Evolutionary conservation across 2,113 vertebrate species (phyloP).

Genomic region (Hypomesus transpacificus): DNA sequence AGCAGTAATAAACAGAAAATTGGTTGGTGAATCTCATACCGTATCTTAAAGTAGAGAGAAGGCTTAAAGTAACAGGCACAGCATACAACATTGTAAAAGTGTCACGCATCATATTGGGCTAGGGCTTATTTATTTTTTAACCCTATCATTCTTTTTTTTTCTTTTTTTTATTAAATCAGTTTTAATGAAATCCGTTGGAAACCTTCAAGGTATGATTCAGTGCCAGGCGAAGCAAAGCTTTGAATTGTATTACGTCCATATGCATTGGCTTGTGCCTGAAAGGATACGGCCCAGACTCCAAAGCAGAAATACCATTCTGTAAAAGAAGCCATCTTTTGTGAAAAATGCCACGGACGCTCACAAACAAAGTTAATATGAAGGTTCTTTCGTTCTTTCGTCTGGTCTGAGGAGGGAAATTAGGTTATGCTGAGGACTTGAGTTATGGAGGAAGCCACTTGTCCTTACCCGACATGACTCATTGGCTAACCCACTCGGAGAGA

Average conservation of each 20-base stretch:
- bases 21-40: constrained; percentile 63
- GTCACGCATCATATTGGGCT: too few relatives aligned
- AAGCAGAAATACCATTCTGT: constrained; percentile 30
- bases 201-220: background rate
- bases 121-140: too few relatives aligned
- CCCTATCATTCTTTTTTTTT: too few relatives aligned
- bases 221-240: background rate
- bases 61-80: background rate
- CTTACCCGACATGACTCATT: constrained; percentile 30
- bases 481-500: constrained; percentile 15
- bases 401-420: constrained; percentile 29
- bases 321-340: constrained; percentile 19
- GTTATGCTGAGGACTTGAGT: constrained; percentile 37
- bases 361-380: constrained; percentile 35
- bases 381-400: constrained; percentile 37
- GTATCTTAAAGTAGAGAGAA: constrained; percentile 35
- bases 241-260: background rate
- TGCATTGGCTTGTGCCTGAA: constrained; percentile 16
- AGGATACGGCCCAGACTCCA: constrained; percentile 24
- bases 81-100: too few relatives aligned
- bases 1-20: constrained; percentile 71
- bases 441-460: constrained; percentile 40
- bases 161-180: too few relatives aligned
- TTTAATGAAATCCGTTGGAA: background rate
- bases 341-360: constrained; percentile 24